These are phyloP conservation scores for Oryzias sinensis DNA, from an alignment of 2,797 vertebrate genomes.

Conservation along the genomic window DNA sequence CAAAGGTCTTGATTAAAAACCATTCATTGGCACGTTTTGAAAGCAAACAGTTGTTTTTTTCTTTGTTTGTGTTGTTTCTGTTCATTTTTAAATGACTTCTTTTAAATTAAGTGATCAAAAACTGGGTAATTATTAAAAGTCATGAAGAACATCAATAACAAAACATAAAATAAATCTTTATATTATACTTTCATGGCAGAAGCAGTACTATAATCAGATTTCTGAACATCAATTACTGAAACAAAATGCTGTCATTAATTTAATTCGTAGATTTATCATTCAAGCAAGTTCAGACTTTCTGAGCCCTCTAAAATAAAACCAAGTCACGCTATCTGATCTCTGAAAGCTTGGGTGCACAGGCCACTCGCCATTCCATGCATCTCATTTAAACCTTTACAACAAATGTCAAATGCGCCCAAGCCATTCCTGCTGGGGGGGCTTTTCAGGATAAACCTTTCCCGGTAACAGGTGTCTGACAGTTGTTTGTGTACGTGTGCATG, in stretches of 20 bases:
- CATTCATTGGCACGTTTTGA: too few relatives aligned
- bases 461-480: constrained; percentile 40
- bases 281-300: constrained; percentile 3
- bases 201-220: too few relatives aligned
- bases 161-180: not conserved
- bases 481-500: constrained; percentile 28
- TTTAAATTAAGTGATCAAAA: not conserved
- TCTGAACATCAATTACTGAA: not conserved
- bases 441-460: constrained; percentile 29
- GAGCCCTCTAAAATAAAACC: constrained; percentile 3
- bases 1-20: too few relatives aligned
- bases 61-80: too few relatives aligned
- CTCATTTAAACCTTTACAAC: constrained; percentile 53
- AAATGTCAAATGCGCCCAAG: constrained; percentile 65
- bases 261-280: not conserved
- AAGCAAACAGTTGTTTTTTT: too few relatives aligned
- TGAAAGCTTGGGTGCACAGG: constrained; percentile 36
- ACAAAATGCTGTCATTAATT: too few relatives aligned
- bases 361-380: constrained; percentile 40
- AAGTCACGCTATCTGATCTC: constrained; percentile 33
- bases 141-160: too few relatives aligned
- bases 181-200: not conserved
- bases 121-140: not conserved
- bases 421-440: constrained; percentile 57
- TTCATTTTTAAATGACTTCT: not conserved